A percentile compares a stretch with the other conserved stretches of the same genome.
phyloP scores from a whole-genome alignment of 2,113 vertebrate genomes.

The Pseudolaguvia tuberculata region DNA sequence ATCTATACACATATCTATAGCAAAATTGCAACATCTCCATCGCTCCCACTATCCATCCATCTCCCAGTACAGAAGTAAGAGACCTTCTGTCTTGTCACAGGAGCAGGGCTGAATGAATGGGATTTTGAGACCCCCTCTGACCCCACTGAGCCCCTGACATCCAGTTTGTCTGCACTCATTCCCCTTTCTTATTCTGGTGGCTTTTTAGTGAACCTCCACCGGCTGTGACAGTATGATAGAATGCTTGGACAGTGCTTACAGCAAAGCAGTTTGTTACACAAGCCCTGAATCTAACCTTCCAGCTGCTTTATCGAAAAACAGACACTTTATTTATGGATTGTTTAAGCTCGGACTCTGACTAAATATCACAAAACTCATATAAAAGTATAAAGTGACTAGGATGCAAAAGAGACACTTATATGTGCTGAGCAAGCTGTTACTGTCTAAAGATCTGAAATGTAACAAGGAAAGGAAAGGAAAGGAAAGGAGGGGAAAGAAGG shows the following conservation, averaged over 20 bases:
- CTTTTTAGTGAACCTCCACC: slow-evolving; percentile 48
- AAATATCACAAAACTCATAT: slow-evolving; percentile 23
- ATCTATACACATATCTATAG: not conserved
- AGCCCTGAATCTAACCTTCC: slow-evolving; percentile 34
- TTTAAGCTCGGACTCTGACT: slow-evolving; percentile 24
- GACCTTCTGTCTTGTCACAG: slow-evolving; percentile 33
- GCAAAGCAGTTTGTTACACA: slow-evolving; percentile 46
- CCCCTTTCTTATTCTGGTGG: slow-evolving; percentile 36
- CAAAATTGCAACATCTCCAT: slow-evolving; percentile 9
- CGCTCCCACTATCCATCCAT: slow-evolving; percentile 20
- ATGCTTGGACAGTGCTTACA: slow-evolving; percentile 39
- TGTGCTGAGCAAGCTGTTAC: not conserved
- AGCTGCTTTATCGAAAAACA: slow-evolving; percentile 36
- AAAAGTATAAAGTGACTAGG: slow-evolving; percentile 6
- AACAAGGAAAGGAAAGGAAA: too few relatives aligned
- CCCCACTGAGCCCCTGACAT: slow-evolving; percentile 44
- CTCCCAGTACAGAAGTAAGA: slow-evolving; percentile 18
- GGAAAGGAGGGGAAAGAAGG: too few relatives aligned
- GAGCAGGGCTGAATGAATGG: slow-evolving; percentile 37
- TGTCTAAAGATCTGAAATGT: not conserved
- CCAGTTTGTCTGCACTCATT: slow-evolving; percentile 49
- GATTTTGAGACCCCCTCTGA: slow-evolving; percentile 43
- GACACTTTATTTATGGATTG: slow-evolving; percentile 33
- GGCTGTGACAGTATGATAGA: slow-evolving; percentile 52
- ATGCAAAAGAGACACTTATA: not conserved